These are phyloP conservation scores for Sebastiscus albofasciatus DNA, from an alignment of 2,797 vertebrate species.

Conservation along the genomic window DNA sequence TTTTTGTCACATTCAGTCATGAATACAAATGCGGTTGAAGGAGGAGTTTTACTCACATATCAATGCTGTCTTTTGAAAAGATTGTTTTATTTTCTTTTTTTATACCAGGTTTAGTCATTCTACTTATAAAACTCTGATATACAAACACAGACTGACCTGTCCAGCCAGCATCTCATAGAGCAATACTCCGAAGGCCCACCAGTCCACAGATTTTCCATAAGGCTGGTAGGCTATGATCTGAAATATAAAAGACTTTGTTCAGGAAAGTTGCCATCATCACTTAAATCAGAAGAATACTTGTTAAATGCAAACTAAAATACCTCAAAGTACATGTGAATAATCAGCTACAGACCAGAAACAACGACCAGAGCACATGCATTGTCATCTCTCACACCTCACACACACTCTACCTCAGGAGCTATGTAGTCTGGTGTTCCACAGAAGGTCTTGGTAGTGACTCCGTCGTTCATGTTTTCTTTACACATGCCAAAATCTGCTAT, in stretches of 20 bases:
- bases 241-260: slow-evolving; percentile 58
- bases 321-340: not conserved
- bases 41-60: not conserved
- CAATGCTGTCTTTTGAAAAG: not conserved
- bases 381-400: not conserved
- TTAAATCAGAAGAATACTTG: not conserved
- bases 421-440: slow-evolving; percentile 99
- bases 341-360: not conserved
- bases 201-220: slow-evolving; percentile 97
- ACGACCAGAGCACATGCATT: too few relatives aligned
- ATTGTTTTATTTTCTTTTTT: not conserved
- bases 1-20: slow-evolving; percentile 5
- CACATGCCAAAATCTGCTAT: slow-evolving; percentile 98
- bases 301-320: not conserved
- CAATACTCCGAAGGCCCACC: slow-evolving; percentile 98
- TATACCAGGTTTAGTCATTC: not conserved
- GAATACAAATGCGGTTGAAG: slow-evolving; percentile 24
- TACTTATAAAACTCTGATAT: not conserved
- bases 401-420: slow-evolving; percentile 88
- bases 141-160: slow-evolving; percentile 84
- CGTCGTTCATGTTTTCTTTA: slow-evolving; percentile 95
- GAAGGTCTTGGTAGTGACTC: slow-evolving; percentile 96
- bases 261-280: not conserved
- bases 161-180: slow-evolving; percentile 99
- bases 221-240: slow-evolving; percentile 99